These are phyloP conservation scores for Onychomys arenicola DNA, from an alignment of 2,797 vertebrate genomes.

Conservation along the genomic window DNA sequence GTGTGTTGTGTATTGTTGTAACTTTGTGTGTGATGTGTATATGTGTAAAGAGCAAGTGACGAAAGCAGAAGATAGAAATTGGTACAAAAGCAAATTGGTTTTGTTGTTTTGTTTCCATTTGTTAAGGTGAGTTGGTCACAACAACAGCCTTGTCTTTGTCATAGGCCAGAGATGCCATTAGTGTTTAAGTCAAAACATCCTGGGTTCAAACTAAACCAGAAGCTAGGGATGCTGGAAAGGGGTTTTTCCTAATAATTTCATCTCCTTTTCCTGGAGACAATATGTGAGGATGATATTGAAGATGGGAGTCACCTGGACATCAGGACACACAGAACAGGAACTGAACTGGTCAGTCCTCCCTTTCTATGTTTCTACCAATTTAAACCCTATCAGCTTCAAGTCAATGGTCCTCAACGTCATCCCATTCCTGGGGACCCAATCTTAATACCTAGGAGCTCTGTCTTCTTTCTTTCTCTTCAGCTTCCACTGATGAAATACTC, in stretches of 20 bases:
- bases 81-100: not conserved
- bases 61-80: not conserved
- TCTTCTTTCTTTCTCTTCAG: not conserved
- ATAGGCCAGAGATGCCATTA: not conserved
- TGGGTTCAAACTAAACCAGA: not conserved
- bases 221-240: not conserved
- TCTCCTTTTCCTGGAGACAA: not conserved
- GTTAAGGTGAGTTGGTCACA: not conserved
- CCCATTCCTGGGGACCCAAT: not conserved
- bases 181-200: not conserved
- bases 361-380: not conserved
- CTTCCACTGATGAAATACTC: not conserved
- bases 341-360: not conserved
- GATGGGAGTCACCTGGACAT: not conserved
- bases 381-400: not conserved
- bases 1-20: not conserved
- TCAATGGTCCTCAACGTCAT: not conserved
- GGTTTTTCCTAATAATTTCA: not conserved
- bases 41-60: not conserved
- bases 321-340: not conserved
- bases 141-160: not conserved
- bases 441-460: not conserved
- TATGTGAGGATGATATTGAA: not conserved
- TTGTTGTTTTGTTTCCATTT: not conserved
- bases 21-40: not conserved